Conservation (phyloP, 2,797 vertebrate species). For the Mus caroli region DNA sequence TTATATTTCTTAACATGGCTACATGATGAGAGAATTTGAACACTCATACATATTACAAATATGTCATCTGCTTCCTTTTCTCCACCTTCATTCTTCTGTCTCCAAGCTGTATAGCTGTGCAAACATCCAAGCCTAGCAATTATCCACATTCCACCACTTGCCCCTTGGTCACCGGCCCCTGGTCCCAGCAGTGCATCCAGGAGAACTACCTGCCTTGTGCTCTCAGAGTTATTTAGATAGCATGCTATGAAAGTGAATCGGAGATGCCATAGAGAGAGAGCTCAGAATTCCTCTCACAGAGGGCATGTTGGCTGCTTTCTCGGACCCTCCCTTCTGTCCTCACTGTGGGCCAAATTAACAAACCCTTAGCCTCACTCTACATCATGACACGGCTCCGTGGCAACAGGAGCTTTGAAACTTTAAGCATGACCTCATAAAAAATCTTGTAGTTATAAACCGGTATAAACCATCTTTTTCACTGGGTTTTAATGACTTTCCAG, state of each 20-base stretch:
- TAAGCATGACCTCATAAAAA: neutral
- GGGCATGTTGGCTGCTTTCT: neutral
- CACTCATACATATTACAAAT: neutral
- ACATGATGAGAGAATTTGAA: neutral
- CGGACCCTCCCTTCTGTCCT: no score
- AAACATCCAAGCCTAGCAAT: neutral
- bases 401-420: neutral
- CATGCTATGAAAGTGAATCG: neutral
- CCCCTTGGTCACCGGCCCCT: neutral
- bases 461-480: neutral
- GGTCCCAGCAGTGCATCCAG: neutral
- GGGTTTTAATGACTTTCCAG: neutral
- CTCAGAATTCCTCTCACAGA: neutral
- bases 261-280: accelerated
- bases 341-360: neutral
- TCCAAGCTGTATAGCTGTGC: neutral
- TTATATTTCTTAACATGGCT: neutral
- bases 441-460: neutral
- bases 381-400: neutral
- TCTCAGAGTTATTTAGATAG: neutral
- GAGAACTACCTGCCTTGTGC: neutral
- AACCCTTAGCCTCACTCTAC: no score
- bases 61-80: neutral
- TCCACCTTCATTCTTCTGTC: neutral
- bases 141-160: neutral